Evolutionary conservation across 2,113 vertebrate genomes (phyloP).

Genomic region (Myanophis thanlyinensis): DNA sequence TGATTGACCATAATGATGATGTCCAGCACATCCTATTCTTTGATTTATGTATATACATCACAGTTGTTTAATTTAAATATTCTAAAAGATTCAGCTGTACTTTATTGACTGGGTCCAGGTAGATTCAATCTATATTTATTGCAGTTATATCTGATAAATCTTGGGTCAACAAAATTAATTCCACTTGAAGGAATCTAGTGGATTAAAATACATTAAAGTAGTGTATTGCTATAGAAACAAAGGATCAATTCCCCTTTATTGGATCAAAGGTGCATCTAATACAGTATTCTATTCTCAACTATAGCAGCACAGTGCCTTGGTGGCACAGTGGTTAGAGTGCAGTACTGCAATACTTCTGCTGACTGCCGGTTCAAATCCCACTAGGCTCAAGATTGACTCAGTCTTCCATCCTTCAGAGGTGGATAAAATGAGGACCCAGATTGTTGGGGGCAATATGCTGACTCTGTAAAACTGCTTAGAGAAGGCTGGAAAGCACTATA

Average conservation of each 20-base stretch:
- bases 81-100: conserved; percentile 2
- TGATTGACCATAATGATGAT: conserved; percentile 54
- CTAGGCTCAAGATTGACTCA: too few species aligned
- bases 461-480: too few species aligned
- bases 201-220: background rate
- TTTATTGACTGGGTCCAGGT: conserved; percentile 47
- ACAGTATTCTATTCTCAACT: background rate
- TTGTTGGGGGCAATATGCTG: too few species aligned
- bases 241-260: background rate
- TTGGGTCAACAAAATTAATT: background rate
- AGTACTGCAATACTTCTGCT: too few species aligned
- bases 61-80: conserved; percentile 48
- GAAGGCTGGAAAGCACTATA: too few species aligned
- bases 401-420: too few species aligned
- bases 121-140: conserved; percentile 16
- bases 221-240: background rate
- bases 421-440: too few species aligned
- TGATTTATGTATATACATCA: conserved; percentile 48
- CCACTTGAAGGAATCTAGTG: background rate
- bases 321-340: too few species aligned
- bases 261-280: background rate
- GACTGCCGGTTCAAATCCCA: too few species aligned
- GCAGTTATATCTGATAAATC: background rate
- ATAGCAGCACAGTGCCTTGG: too few species aligned
- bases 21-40: conserved; percentile 26